Evolutionary conservation across 2,888 invertebrate species (phyloP).

Genomic region (Hirtodrosophila histrioides): DNA sequence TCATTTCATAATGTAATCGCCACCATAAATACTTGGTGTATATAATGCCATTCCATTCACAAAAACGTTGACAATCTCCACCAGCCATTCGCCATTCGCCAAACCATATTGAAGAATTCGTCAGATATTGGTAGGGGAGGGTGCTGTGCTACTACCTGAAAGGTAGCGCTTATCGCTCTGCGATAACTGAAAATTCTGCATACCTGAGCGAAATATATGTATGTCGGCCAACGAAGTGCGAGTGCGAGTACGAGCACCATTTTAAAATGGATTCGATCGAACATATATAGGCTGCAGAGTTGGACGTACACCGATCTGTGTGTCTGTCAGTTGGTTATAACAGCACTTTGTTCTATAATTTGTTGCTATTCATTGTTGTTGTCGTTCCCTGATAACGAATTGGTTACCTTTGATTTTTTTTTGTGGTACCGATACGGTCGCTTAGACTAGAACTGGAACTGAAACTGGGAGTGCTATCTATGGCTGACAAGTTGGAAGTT

Average conservation of each 20-base stretch:
- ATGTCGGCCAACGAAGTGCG: slow-evolving; percentile 1
- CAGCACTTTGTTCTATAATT: slow-evolving; percentile 34
- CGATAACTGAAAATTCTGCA: slow-evolving; percentile 67
- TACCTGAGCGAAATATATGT: slow-evolving; percentile 44
- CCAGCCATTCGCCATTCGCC: slow-evolving; percentile 16
- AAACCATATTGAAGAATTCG: slow-evolving; percentile 22
- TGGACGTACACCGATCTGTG: slow-evolving; percentile 22
- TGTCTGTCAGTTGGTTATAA: slow-evolving; percentile 21
- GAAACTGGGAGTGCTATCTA: slow-evolving; percentile 49
- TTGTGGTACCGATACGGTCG: slow-evolving; percentile 27
- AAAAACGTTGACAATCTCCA: slow-evolving; percentile 58
- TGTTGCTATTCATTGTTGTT: slow-evolving; percentile 30
- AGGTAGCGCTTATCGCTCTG: slow-evolving; percentile 53
- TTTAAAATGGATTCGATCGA: slow-evolving; percentile 38
- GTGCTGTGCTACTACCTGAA: slow-evolving; percentile 6
- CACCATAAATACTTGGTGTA: slow-evolving; percentile 33
- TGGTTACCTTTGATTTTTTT: slow-evolving; percentile 76
- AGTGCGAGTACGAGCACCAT: slow-evolving; percentile 13
- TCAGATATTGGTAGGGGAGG: slow-evolving; percentile 15
- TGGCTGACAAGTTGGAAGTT: slow-evolving; percentile 51
- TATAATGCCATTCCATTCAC: slow-evolving; percentile 50
- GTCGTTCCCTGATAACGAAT: slow-evolving; percentile 51
- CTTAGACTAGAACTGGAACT: slow-evolving; percentile 12
- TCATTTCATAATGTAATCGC: slow-evolving; percentile 50
- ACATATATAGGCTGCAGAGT: slow-evolving; percentile 1